A percentile compares a stretch with the other conserved stretches of the same genome.
Evolutionary conservation across 2,113 vertebrate genomes (phyloP).

Genomic region (Lutjanus erythropterus): DNA sequence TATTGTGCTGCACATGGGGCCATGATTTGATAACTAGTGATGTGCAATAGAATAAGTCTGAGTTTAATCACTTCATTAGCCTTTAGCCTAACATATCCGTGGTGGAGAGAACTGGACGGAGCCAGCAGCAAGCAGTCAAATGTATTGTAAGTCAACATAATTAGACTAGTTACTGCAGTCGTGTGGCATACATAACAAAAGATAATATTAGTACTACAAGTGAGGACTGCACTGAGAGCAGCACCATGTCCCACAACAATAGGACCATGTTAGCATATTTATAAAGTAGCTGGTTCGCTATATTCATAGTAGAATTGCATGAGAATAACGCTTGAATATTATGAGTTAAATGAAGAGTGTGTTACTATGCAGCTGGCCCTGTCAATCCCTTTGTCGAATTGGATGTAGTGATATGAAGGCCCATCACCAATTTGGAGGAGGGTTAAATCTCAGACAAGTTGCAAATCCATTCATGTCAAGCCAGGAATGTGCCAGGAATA

Average conservation of each 20-base stretch:
- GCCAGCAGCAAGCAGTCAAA: slow-evolving; percentile 32
- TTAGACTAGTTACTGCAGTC: slow-evolving; percentile 43
- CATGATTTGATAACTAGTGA: slow-evolving; percentile 21
- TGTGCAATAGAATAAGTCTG: slow-evolving; percentile 11
- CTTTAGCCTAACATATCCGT: slow-evolving; percentile 10
- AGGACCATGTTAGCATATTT: slow-evolving; percentile 8
- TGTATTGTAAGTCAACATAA: slow-evolving; percentile 52
- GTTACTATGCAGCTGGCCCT: slow-evolving; percentile 4
- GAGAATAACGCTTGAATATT: slow-evolving; percentile 24
- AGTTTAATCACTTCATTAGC: slow-evolving; percentile 53
- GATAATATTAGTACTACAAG: slow-evolving; percentile 28
- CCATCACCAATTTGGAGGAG: slow-evolving; percentile 65
- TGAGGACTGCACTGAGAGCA: slow-evolving; percentile 14
- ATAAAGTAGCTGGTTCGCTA: slow-evolving; percentile 17
- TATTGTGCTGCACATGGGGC: slow-evolving; percentile 4
- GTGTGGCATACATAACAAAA: slow-evolving; percentile 4
- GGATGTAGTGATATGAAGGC: slow-evolving; percentile 52
- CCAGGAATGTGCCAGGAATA: slow-evolving; percentile 76
- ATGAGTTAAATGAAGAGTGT: slow-evolving; percentile 36
- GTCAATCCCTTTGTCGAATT: slow-evolving; percentile 36
- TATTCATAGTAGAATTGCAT: neutral
- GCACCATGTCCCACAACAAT: neutral
- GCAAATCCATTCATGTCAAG: slow-evolving; percentile 79
- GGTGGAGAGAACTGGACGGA: slow-evolving; percentile 18
- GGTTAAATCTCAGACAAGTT: slow-evolving; percentile 72